Conservation (phyloP, 1,140 invertebrate species). For the Tetramorium simillimum region DNA sequence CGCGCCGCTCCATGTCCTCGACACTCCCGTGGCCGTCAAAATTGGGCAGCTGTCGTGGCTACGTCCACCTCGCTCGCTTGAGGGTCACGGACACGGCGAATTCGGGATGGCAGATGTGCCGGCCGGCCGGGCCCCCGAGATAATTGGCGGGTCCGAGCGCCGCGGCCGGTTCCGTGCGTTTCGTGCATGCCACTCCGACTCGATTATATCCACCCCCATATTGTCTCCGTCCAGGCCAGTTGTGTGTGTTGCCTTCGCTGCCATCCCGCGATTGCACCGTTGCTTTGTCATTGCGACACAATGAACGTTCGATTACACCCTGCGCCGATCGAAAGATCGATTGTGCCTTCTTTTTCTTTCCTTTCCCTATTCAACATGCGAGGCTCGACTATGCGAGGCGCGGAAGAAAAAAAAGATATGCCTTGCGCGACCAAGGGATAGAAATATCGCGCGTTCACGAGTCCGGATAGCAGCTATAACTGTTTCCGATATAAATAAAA, state of each 20-base stretch:
- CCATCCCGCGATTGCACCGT: constrained; percentile 14
- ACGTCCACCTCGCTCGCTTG: constrained; percentile 16
- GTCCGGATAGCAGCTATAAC: background rate
- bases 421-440: background rate
- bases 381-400: background rate
- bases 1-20: constrained; percentile 27
- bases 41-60: constrained; percentile 60
- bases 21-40: constrained; percentile 42
- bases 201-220: constrained; percentile 53
- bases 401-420: background rate
- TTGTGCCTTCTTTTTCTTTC: background rate
- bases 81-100: constrained; percentile 61
- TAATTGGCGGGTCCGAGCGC: constrained; percentile 41
- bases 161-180: constrained; percentile 21
- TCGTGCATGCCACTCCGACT: constrained; percentile 26
- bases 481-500: background rate
- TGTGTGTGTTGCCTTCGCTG: constrained; percentile 14
- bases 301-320: constrained; percentile 31
- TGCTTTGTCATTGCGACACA: constrained; percentile 36
- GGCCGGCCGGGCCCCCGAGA: background rate
- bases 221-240: background rate
- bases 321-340: background rate
- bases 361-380: background rate
- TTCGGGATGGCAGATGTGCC: constrained; percentile 56
- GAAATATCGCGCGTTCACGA: background rate